These are phyloP conservation scores for Stomatorhinus ivindoensis DNA, from an alignment of 2,113 vertebrate species.

Conservation along the genomic window DNA sequence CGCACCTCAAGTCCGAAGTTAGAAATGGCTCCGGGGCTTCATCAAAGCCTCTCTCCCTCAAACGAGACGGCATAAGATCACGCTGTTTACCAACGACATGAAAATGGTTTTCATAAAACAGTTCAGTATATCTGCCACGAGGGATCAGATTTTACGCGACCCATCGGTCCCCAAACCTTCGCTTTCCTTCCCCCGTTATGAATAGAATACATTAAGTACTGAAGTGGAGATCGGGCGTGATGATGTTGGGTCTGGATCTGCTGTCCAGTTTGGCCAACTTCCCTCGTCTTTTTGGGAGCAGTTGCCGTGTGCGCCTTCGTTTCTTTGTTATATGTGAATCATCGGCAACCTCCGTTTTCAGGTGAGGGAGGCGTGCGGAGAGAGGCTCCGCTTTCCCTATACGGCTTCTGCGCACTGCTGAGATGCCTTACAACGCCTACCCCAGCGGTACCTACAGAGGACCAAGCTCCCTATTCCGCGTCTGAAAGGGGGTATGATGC, in stretches of 20 bases:
- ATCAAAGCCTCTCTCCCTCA: not conserved
- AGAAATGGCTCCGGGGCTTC: slow-evolving; percentile 2
- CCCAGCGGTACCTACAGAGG: not conserved
- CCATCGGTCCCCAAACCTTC: slow-evolving; percentile 4
- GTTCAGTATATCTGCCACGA: slow-evolving; percentile 12
- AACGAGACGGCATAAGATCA: not conserved
- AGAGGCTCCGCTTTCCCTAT: slow-evolving; percentile 1
- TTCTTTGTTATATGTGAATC: slow-evolving; percentile 7
- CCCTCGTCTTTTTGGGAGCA: not conserved
- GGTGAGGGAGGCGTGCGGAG: slow-evolving; percentile 12
- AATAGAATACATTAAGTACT: not conserved
- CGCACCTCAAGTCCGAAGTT: slow-evolving; percentile 17
- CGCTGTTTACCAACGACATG: not conserved
- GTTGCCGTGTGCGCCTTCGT: not conserved
- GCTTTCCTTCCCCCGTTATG: slow-evolving; percentile 6
- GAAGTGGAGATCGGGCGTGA: not conserved
- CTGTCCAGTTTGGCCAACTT: slow-evolving; percentile 25
- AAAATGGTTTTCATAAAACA: not conserved
- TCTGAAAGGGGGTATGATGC: not conserved
- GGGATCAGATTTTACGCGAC: not conserved
- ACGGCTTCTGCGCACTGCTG: slow-evolving; percentile 35
- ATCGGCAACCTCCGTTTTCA: not conserved
- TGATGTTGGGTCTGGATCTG: slow-evolving; percentile 1
- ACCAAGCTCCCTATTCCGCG: not conserved
- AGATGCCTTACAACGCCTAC: slow-evolving; percentile 6